These are phyloP conservation scores for Centropristis striata DNA, from an alignment of 2,113 vertebrate species.

Conservation along the genomic window DNA sequence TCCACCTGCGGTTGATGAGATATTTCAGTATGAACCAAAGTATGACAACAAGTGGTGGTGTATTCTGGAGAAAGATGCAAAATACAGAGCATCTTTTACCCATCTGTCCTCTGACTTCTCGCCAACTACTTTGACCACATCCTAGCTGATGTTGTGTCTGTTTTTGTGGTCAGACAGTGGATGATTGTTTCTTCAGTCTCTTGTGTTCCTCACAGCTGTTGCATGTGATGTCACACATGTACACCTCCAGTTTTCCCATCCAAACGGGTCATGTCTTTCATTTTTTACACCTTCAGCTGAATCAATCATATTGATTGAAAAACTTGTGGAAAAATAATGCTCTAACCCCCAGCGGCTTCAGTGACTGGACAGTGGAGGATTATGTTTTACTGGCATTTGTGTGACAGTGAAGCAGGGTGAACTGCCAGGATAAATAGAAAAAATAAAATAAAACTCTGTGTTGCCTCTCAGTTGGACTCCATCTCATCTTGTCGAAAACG, in stretches of 20 bases:
- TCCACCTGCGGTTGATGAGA: no score
- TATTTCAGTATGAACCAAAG: background rate
- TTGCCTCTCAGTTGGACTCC: conserved; percentile 37
- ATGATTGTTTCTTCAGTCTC: background rate
- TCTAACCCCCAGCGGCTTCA: conserved; percentile 16
- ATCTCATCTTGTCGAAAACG: conserved; percentile 39
- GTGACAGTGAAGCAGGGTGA: conserved; percentile 15
- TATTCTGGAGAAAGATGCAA: no score
- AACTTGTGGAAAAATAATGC: conserved; percentile 31
- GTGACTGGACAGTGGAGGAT: conserved; percentile 13
- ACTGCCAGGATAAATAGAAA: conserved; percentile 21
- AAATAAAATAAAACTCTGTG: background rate
- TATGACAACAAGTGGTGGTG: no score
- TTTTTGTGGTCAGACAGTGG: no score
- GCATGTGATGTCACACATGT: background rate
- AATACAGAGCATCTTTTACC: no score
- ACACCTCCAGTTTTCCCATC: background rate
- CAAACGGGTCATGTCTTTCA: background rate
- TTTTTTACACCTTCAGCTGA: conserved; percentile 5
- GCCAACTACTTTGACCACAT: no score
- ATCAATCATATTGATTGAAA: conserved; percentile 6
- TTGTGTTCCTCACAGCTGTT: background rate
- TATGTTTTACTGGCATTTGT: conserved; percentile 24
- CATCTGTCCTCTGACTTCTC: no score
- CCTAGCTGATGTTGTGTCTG: no score